A percentile compares a stretch with the other conserved stretches of the same genome.
Evolutionary conservation across 2,797 vertebrate genomes (phyloP).

Genomic region (Pteronotus mesoamericanus): DNA sequence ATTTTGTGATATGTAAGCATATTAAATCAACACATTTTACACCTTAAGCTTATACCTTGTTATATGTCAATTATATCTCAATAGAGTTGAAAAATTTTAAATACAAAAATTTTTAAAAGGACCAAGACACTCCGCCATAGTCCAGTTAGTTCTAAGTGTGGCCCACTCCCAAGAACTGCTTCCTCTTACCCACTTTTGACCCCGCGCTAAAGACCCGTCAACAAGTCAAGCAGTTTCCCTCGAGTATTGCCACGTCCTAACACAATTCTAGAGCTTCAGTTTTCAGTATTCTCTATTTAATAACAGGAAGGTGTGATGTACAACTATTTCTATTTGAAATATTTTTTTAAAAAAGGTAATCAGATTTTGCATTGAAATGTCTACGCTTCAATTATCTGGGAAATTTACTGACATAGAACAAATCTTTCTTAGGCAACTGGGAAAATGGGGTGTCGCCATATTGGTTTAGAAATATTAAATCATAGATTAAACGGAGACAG

Average conservation of each 20-base stretch:
- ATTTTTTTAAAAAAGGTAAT: neutral
- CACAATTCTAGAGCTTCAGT: neutral
- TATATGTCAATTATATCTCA: neutral
- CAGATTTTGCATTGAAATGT: neutral
- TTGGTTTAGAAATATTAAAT: neutral
- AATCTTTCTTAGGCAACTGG: neutral
- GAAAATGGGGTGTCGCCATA: neutral
- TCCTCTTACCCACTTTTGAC: neutral
- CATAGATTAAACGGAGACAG: neutral
- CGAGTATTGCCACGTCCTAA: neutral
- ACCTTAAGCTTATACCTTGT: neutral
- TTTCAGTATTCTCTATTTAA: neutral
- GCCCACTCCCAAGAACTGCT: neutral
- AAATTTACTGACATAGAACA: neutral
- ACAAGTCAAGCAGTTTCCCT: neutral
- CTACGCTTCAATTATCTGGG: neutral
- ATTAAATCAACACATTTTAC: neutral
- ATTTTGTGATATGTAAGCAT: neutral
- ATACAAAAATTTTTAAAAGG: neutral
- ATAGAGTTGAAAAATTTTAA: neutral
- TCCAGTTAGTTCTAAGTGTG: neutral
- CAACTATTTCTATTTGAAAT: conserved; percentile 14
- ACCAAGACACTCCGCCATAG: neutral
- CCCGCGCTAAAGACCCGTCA: neutral
- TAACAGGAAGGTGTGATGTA: neutral